Evolutionary conservation across 2,888 invertebrate species (phyloP), one percentile per base, ranked within the genome.

Genomic region (Stramonita haemastoma): DNA sequence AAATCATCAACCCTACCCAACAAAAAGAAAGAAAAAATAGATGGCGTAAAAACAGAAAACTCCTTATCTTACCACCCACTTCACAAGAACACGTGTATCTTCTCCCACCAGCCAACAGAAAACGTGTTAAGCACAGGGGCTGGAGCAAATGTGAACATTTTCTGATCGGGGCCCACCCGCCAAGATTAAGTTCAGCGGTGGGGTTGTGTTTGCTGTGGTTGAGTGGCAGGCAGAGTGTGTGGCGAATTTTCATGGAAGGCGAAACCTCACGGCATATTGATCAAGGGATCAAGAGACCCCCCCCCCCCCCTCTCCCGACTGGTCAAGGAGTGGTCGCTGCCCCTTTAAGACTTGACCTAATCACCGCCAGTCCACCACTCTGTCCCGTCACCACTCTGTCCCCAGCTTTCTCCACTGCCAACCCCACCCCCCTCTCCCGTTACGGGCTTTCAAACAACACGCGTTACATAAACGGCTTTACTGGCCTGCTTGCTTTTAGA

Each of bases 211-310:
- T 77, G 77, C 77, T 77, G 32, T 8, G 77, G 77, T 26, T 73
- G 26, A 77, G 77, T 77, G 77, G 77, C 32, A 32, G 77, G 17
- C 5, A 32, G 32, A 77, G 77, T 13, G 32, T 13, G 15, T 32
- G 32, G 77, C 1, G 77, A 19, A 32, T 32, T 29, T 13, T 13
- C 8, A 19, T 17, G 73, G 29, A 29, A 73, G 73, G 29, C 29
- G 29, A 34, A 77, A 32, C 11, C 32, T 34, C 32, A 77, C 77
- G 13, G 29, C 32, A 32, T 29, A 77, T 32, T 77, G 77, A 77
- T 77, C 77, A 77, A 77, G 77, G 77, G 77, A 77, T 77, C 77
- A 77, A 77, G 15, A 32, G 77, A 32, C 77, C 77, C 32, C 32
- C 77, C 32, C 32, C 26, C 32, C 77, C 11, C n/a, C 4, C 26